phyloP scores from a whole-genome alignment of 2,113 vertebrate genomes.

The Gracilinanus agilis region DNA sequence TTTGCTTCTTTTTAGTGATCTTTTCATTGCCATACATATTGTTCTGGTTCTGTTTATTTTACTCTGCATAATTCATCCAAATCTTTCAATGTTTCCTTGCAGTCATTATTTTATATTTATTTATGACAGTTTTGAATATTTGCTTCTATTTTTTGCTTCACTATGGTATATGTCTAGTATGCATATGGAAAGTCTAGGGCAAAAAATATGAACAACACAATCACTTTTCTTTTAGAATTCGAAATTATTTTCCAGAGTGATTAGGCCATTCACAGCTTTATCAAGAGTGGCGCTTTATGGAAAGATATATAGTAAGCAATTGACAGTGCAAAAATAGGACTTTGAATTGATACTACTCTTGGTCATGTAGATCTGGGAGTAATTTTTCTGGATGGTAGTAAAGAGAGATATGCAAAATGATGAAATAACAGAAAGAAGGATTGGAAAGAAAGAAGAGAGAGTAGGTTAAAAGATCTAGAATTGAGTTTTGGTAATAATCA shows the following conservation, averaged over 20 bases:
- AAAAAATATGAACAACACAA: not conserved
- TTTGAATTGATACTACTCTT: not conserved
- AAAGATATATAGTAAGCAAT: not conserved
- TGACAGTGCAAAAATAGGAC: not conserved
- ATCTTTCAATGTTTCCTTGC: not conserved
- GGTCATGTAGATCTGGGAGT: not conserved
- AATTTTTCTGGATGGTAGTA: not conserved
- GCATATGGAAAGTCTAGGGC: not conserved
- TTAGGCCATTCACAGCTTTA: not conserved
- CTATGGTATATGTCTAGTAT: not conserved
- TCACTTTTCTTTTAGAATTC: not conserved
- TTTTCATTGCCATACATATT: not conserved
- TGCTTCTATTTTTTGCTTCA: not conserved
- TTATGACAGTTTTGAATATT: not conserved
- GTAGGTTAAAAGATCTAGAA: not conserved
- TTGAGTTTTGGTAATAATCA: not conserved
- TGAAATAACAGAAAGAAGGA: not conserved
- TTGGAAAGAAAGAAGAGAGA: not conserved
- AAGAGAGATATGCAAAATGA: not conserved
- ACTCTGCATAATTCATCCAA: not conserved
- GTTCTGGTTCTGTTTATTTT: not conserved
- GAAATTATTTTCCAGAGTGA: not conserved
- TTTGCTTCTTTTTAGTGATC: not conserved
- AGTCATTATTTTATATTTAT: not conserved
- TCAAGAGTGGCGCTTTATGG: not conserved